Evolutionary conservation across 2,797 vertebrate species (phyloP), one percentile per base, ranked within the genome.

Genomic region (Mormyrops boulengeri): DNA sequence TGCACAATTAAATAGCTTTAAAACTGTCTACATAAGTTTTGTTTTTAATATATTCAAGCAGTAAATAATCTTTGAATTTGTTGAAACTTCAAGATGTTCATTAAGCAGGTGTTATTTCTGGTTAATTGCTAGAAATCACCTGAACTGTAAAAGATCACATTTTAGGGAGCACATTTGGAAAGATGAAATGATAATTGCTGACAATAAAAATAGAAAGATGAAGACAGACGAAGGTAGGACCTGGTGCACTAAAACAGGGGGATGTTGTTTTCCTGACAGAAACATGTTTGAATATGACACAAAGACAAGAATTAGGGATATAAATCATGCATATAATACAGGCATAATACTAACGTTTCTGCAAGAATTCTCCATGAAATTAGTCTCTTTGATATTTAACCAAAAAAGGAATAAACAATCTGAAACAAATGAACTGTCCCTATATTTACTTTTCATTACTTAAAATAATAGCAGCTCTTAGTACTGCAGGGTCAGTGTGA

Each of bases 151-250:
- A 62, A 50, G 41, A 73, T 60, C 77, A 82, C 55, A 19, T 47
- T 9, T 1, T 2, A 77, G 57, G 66, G 85, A 22, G 57, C 44
- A 8, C 7, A 12, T 47, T 19, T 0, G 2, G 57, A 86, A 77
- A 60, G 57, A 88, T 82, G 88, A 47, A 52, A 53, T 22, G 34
- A 66, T 89, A 49, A 41, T 77, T 69, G 77, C 50, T 8, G 53
- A 47, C 14, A n/a, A 30, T 80, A 69, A 85, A 87, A 89, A 87
- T 85, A 47, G 62, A 87, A 22, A 87, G 88, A 73, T 34, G 77
- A 69, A 90, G 19, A 17, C 47, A 52, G 12, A 30, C 14, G 38
- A 88, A 89, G 80, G 41, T 53, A 30, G 53, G n/a, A 22, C 5
- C 26, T 34, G 41, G 8, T 41, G 1, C 34, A 19, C 6, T 22